phyloP scores from a whole-genome alignment of 2,888 invertebrate genomes.

The Xanthia icteritia region DNA sequence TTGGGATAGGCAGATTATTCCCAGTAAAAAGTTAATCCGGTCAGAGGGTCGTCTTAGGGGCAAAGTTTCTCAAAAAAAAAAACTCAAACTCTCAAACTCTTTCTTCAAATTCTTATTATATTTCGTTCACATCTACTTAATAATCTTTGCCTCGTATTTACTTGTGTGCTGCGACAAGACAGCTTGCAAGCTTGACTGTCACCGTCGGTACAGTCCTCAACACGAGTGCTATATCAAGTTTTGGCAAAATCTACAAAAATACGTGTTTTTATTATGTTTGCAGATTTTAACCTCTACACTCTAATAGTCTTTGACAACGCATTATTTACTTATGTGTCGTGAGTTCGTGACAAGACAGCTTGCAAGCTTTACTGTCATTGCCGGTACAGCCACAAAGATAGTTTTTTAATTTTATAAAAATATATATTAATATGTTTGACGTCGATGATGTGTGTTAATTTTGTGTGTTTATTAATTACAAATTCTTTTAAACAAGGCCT shows the following conservation, averaged over 20 bases:
- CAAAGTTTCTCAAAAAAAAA: no score
- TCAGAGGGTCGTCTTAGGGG: no score
- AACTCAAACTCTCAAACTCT: no score
- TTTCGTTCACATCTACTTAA: slow-evolving; percentile 47
- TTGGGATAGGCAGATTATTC: no score
- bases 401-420: not conserved
- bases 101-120: not conserved
- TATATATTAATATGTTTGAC: not conserved
- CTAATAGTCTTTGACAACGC: slow-evolving; percentile 23
- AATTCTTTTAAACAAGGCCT: not conserved
- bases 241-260: slow-evolving; percentile 10
- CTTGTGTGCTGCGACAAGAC: slow-evolving; percentile 70
- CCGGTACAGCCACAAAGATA: slow-evolving; percentile 21
- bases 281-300: slow-evolving; percentile 7
- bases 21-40: not conserved
- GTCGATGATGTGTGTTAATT: not conserved
- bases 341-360: slow-evolving; percentile 42
- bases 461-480: no score
- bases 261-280: slow-evolving; percentile 4
- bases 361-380: slow-evolving; percentile 27
- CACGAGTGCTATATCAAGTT: slow-evolving; percentile 44
- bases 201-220: slow-evolving; percentile 61
- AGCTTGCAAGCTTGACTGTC: slow-evolving; percentile 75
- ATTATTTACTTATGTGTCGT: slow-evolving; percentile 29
- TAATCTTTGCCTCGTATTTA: slow-evolving; percentile 69